Conservation (phyloP, 2,888 invertebrate species). For the Tetragonula carbonaria region DNA sequence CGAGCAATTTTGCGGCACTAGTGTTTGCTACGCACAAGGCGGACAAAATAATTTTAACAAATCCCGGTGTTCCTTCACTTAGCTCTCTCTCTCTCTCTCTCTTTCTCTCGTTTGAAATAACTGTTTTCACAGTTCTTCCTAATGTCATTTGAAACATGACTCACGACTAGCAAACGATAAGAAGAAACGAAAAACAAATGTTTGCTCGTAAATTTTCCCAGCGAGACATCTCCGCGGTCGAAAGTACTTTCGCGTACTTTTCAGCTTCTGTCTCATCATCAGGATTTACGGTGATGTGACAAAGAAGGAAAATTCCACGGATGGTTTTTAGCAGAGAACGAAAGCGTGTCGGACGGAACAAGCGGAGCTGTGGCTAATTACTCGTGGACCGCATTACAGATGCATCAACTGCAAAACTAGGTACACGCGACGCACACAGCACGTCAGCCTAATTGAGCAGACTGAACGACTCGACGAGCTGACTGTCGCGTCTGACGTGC, state of each 20-base stretch:
- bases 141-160: not conserved
- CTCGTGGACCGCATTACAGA: slow-evolving; percentile 66
- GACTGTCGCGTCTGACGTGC: slow-evolving; percentile 60
- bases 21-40: too few species aligned
- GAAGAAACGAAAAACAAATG: not conserved
- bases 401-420: slow-evolving; percentile 62
- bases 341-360: slow-evolving; percentile 44
- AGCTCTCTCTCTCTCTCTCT: too few species aligned
- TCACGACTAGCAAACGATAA: too few species aligned
- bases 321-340: slow-evolving; percentile 28
- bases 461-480: slow-evolving; percentile 39
- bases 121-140: too few species aligned
- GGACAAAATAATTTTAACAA: too few species aligned
- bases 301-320: not conserved
- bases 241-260: not conserved
- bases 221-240: not conserved
- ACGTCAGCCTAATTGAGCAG: slow-evolving; percentile 67
- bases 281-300: slow-evolving; percentile 1
- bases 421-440: slow-evolving; percentile 55
- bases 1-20: not conserved
- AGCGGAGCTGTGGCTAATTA: slow-evolving; percentile 62
- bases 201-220: not conserved
- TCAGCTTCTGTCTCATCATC: not conserved
- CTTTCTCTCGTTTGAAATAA: too few species aligned
- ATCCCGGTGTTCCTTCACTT: too few species aligned